These are phyloP conservation scores for Blera fallax DNA, from an alignment of 2,888 invertebrate species.

Conservation along the genomic window DNA sequence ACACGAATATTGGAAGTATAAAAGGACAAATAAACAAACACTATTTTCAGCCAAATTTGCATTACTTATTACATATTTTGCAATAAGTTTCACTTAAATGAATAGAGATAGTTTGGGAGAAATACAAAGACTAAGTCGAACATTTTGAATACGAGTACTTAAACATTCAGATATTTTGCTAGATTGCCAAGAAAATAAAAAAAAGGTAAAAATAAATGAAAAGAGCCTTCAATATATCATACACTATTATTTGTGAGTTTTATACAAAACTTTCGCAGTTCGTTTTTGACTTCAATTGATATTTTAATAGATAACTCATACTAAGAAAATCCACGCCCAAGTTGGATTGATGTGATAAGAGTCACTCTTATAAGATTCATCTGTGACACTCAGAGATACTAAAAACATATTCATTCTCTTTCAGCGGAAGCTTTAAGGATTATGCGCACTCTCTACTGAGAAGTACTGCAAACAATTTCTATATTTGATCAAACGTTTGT, in stretches of 20 bases:
- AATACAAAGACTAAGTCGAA: too few species aligned
- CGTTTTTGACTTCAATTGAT: background rate
- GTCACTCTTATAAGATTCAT: background rate
- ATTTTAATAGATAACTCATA: background rate
- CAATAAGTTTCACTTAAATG: too few species aligned
- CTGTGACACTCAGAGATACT: background rate
- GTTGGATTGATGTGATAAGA: constrained; percentile 8
- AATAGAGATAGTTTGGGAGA: too few species aligned
- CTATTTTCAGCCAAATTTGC: too few species aligned
- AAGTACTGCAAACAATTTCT: background rate
- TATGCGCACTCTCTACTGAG: background rate
- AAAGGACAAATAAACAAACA: too few species aligned
- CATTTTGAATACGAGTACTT: too few species aligned
- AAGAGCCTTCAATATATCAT: background rate
- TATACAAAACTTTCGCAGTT: background rate
- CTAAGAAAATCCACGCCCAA: constrained; percentile 43
- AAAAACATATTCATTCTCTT: background rate
- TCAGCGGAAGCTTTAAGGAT: background rate
- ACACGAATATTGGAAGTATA: too few species aligned
- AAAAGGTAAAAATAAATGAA: too few species aligned
- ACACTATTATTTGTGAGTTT: background rate
- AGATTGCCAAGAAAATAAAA: too few species aligned
- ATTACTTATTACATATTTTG: too few species aligned
- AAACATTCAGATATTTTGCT: too few species aligned
- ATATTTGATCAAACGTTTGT: background rate